These are phyloP conservation scores for Microtus montanus DNA, from an alignment of 2,113 vertebrate genomes.

Conservation along the genomic window DNA sequence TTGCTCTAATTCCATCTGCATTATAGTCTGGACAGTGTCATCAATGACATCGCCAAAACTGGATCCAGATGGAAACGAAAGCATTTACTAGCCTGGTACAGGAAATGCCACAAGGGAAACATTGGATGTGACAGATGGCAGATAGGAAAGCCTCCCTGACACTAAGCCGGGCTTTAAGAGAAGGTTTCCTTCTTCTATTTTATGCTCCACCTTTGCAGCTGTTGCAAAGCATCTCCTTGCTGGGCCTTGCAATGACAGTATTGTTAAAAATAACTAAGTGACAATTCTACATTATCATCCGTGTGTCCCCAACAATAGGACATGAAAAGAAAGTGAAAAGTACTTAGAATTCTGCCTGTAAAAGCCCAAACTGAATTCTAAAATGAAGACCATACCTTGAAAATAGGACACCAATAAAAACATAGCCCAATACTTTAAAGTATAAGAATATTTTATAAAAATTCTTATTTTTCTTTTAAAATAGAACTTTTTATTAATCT, in stretches of 20 bases:
- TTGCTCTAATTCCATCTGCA: constrained; percentile 73
- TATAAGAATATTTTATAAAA: constrained; percentile 19
- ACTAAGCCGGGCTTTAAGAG: constrained; percentile 50
- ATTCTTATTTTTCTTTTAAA: neutral
- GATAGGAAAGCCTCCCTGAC: constrained; percentile 42
- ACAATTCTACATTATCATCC: constrained; percentile 1
- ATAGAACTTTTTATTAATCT: neutral
- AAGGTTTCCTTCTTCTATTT: constrained; percentile 52
- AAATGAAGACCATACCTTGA: constrained; percentile 21
- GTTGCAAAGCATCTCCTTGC: constrained; percentile 34
- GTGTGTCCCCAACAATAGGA: neutral
- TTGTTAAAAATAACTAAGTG: constrained; percentile 50
- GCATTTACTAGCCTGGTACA: constrained; percentile 57
- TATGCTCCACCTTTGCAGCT: constrained; percentile 11
- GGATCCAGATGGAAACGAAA: constrained; percentile 72
- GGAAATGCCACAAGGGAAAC: constrained; percentile 67
- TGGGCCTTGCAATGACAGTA: neutral
- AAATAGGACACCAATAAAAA: constrained; percentile 1
- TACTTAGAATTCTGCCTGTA: constrained; percentile 1
- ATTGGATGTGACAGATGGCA: constrained; percentile 29
- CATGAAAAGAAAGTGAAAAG: constrained; percentile 27
- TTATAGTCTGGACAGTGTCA: constrained; percentile 67
- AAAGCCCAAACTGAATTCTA: constrained; percentile 22
- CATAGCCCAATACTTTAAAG: neutral
- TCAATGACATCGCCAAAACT: constrained; percentile 74